Base-by-base conservation (phyloP, 2,113 vertebrate species). In the Condylura cristata region DNA sequence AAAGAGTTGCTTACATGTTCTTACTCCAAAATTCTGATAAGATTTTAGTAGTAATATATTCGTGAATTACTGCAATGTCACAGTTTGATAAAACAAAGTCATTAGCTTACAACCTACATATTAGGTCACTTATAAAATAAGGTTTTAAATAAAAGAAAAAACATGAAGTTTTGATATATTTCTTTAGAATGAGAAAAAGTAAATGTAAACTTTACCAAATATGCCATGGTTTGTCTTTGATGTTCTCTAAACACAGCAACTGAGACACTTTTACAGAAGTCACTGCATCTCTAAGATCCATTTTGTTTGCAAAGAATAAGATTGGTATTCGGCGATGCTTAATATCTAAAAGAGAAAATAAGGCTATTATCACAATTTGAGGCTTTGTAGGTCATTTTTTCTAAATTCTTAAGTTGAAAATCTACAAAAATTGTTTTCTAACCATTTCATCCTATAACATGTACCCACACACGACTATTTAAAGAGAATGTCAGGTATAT, bases 171-270 rank as follows among this genome's bases (percentile, higher is more conserved):
- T 61, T 32, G 48, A 89, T 53, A 63, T 18, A 44, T 91, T 24
- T 95, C 92, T 94, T 91, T 22, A 93, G 44, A 71, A 80, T 61
- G 87, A 88, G 65, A 28, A 83, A 79, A 90, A 86, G 41, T 68
- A 89, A 94, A 95, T 32, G 84, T n/a, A 95, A 95, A 93, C 60
- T 96, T 96, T 99, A 99, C 99, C 99, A 99, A 98, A 99, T 99
- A 96, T 99, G 99, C 99, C 99, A 99, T 41, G 99, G 99, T 96
- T 99, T 99, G 97, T 99, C 99, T 98, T 99, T 99, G 98, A 99
- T 99, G 97, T 98, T 99, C 94, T 99, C 99, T 98, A 99, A 98
- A 94, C 99, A 99, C 78, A 99, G 98, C 86, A 99, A 97, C 96
- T 99, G 99, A 95, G 99, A 99, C 46, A 99, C 99, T 97, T 99